Base-by-base conservation (phyloP, 2,113 vertebrate species). In the Pteropus alecto region DNA sequence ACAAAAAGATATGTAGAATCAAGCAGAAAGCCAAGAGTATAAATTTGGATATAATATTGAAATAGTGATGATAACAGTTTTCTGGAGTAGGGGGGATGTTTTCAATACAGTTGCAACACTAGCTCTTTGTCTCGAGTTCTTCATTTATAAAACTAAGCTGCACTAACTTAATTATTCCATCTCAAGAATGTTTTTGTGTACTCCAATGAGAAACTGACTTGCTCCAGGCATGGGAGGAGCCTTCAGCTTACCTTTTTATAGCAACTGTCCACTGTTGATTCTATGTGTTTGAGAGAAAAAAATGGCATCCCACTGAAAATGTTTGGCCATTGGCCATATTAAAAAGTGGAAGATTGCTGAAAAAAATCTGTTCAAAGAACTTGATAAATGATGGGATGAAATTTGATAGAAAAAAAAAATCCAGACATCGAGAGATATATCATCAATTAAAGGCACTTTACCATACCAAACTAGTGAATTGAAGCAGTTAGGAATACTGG, bases 321-420 rank as follows among this genome's bases (percentile, higher is more conserved):
- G 13, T 1, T 65, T 22, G 70, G n/a, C 14, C 18, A 51, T 33
- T 56, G 21, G 51, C 61, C 38, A 22, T 67, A 22, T 71, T 71
- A 51, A 82, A 86, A 65, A 8, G 12, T 21, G 38, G 33, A 22
- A 67, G 30, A 54, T 8, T 26, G 28, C 38, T 70, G 43, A 74
- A 87, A 63, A 41, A 88, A 82, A 48, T 58, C 5, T 61, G 22
- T 56, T 48, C 21, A 73, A 87, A 58, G 56, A 88, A 77, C n/a
- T 54, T 90, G 60, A 87, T 79, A 89, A 30, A 87, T 21, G 46
- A 2, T 35, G 33, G 15, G 26, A 35, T 82, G 60, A 88, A 60
- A 73, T 87, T 81, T 76, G 14, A 76, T 19, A 73, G 22, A 35
- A n/a, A 46, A 84, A 38, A 71, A 41, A 60, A 35, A 22, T 30